Conservation (phyloP, 2,797 vertebrate genomes). For the Macropus fuliginosus region DNA sequence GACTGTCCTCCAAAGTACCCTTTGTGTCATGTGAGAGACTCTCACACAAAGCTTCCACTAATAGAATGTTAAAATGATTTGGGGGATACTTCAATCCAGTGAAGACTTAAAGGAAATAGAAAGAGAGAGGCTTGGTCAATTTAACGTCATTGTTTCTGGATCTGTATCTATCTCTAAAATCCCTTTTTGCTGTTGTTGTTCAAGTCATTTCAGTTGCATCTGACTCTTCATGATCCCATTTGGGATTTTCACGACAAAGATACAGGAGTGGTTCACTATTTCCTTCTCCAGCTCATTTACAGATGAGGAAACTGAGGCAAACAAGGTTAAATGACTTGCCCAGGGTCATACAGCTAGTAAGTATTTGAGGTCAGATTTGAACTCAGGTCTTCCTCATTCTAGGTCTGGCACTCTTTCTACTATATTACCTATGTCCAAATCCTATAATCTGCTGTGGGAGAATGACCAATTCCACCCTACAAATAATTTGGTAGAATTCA, state of each 20-base stretch:
- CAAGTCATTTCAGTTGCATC: background rate
- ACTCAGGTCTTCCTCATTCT: background rate
- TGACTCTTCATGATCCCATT: background rate
- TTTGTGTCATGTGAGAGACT: background rate
- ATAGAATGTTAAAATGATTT: background rate
- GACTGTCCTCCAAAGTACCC: background rate
- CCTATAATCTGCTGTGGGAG: rapidly evolving
- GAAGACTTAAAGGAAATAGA: rapidly evolving
- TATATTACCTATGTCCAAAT: background rate
- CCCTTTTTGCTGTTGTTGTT: background rate
- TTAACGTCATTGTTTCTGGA: background rate
- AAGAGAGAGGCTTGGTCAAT: rapidly evolving
- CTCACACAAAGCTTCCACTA: background rate
- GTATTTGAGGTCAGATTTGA: background rate
- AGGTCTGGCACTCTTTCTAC: background rate
- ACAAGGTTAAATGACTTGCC: background rate
- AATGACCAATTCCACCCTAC: background rate
- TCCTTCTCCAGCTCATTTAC: background rate
- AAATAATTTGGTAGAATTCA: rapidly evolving
- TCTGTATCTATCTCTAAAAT: background rate
- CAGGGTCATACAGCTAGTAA: background rate
- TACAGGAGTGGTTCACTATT: background rate
- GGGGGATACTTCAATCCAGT: rapidly evolving
- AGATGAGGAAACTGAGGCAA: background rate
- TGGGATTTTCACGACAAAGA: background rate